phyloP scores from a whole-genome alignment of 2,797 vertebrate genomes.

The Hozukius guyotensis region DNA sequence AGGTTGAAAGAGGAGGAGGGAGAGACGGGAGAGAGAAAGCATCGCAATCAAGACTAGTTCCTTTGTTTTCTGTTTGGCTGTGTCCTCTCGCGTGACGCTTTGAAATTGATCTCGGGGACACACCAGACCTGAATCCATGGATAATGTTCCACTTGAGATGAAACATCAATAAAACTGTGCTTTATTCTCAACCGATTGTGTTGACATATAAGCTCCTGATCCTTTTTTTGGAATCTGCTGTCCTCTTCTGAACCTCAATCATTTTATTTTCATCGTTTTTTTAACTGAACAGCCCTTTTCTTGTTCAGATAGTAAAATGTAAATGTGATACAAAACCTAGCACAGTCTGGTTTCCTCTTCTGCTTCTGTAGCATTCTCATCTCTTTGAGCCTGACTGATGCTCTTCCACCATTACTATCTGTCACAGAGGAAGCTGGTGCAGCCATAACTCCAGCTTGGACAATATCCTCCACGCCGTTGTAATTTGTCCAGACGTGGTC shows the following conservation, averaged over 20 bases:
- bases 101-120: slow-evolving; percentile 70
- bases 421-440: slow-evolving; percentile 49
- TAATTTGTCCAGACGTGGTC: slow-evolving; percentile 72
- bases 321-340: background rate
- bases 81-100: slow-evolving; percentile 63
- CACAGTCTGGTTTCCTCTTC: background rate
- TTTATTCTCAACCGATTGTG: slow-evolving; percentile 39
- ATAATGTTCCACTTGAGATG: slow-evolving; percentile 60
- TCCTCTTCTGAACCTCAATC: background rate
- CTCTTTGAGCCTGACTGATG: slow-evolving; percentile 48
- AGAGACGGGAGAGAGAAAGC: slow-evolving; percentile 34
- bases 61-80: slow-evolving; percentile 79
- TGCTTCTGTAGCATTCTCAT: slow-evolving; percentile 17
- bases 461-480: slow-evolving; percentile 66
- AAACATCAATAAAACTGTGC: slow-evolving; percentile 60
- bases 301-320: background rate
- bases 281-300: background rate
- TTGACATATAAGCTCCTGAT: background rate
- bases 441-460: slow-evolving; percentile 69
- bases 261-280: slow-evolving; percentile 13
- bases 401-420: slow-evolving; percentile 44
- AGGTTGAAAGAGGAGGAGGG: slow-evolving; percentile 72
- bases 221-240: background rate
- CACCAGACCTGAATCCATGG: slow-evolving; percentile 56
- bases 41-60: slow-evolving; percentile 59